These are phyloP conservation scores for Meles meles DNA, from an alignment of 2,113 vertebrate genomes.

Conservation along the genomic window DNA sequence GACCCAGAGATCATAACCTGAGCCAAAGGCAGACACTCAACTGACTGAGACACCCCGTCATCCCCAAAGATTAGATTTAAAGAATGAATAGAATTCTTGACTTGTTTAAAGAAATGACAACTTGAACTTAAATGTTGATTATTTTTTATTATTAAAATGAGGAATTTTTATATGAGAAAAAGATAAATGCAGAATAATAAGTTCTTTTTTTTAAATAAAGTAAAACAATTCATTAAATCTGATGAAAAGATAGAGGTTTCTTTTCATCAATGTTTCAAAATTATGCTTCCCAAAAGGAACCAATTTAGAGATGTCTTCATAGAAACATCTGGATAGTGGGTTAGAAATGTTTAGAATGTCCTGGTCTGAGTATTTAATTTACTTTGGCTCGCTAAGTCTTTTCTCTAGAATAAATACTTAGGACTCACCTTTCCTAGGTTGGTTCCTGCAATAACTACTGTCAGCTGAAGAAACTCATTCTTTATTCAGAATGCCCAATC, in stretches of 20 bases:
- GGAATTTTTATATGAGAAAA: background rate
- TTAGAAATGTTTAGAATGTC: constrained; percentile 41
- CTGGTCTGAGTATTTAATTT: background rate
- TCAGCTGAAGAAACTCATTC: background rate
- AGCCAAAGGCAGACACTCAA: background rate
- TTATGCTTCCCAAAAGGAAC: constrained; percentile 33
- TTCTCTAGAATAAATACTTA: background rate
- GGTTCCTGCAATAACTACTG: background rate
- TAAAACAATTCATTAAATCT: constrained; percentile 20
- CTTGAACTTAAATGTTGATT: constrained; percentile 17
- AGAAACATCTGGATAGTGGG: constrained; percentile 46
- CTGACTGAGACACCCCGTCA: background rate
- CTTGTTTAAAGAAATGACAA: constrained; percentile 3
- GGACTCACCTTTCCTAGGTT: background rate
- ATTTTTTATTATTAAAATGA: constrained; percentile 14
- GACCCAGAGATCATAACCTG: too few relatives aligned
- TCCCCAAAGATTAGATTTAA: background rate
- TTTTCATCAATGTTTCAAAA: constrained; percentile 38
- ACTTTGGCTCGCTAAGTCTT: background rate
- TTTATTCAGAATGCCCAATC: constrained; percentile 10
- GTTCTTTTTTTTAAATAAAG: constrained; percentile 32
- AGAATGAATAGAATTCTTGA: background rate
- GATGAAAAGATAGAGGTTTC: constrained; percentile 27
- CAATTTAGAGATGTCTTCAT: constrained; percentile 42
- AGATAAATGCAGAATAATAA: background rate